Conservation (phyloP, 2,888 invertebrate genomes). For the Sericinus montela region DNA sequence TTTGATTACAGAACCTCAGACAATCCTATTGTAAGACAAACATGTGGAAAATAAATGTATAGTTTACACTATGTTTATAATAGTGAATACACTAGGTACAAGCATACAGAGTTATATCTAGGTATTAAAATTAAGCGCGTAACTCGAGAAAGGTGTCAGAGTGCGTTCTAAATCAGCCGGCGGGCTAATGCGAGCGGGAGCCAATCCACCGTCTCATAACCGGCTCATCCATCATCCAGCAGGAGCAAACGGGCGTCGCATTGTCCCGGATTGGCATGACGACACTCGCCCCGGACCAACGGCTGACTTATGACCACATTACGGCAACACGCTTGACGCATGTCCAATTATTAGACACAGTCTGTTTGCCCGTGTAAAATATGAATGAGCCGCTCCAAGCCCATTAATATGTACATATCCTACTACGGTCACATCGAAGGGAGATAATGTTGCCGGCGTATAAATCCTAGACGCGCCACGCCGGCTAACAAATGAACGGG, state of each 20-base stretch:
- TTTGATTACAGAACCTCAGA: too few relatives aligned
- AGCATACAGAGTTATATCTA: too few relatives aligned
- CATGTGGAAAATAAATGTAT: too few relatives aligned
- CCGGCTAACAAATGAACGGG: constrained; percentile 61
- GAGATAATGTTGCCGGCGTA: constrained; percentile 69
- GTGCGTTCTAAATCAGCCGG: constrained; percentile 23
- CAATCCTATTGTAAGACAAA: too few relatives aligned
- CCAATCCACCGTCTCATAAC: constrained; percentile 55
- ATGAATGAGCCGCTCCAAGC: constrained; percentile 55
- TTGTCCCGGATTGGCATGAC: constrained; percentile 61
- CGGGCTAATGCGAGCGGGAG: constrained; percentile 46
- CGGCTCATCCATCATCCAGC: constrained; percentile 59
- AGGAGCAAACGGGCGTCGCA: constrained; percentile 10
- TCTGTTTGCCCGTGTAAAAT: constrained; percentile 68
- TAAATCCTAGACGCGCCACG: constrained; percentile 59
- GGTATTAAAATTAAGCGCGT: constrained; percentile 7
- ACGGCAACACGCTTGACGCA: constrained; percentile 71
- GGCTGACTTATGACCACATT: constrained; percentile 71
- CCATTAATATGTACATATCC: constrained; percentile 50
- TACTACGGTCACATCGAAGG: constrained; percentile 62
- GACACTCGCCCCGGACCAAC: constrained; percentile 57
- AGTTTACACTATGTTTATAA: too few relatives aligned
- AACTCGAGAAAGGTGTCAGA: constrained; percentile 13
- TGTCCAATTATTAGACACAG: constrained; percentile 75
- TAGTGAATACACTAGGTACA: too few relatives aligned